Conservation (phyloP, 2,113 vertebrate species). For the Alosa alosa region DNA sequence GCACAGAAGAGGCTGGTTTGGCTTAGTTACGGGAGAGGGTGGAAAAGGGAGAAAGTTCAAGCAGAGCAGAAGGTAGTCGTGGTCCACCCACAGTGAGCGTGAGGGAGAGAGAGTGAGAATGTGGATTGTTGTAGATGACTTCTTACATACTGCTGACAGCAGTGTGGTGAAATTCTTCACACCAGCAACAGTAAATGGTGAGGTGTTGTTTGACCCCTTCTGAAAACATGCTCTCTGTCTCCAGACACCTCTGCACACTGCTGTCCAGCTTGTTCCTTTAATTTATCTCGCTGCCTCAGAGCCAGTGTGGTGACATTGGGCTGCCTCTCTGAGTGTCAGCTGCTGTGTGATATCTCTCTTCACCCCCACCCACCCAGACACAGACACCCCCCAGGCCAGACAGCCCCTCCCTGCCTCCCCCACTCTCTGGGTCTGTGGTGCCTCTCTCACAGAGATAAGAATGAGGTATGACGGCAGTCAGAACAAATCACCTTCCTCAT, state of each 20-base stretch:
- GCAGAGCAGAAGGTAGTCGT: background rate
- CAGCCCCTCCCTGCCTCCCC: background rate
- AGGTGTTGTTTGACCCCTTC: background rate
- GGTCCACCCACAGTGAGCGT: background rate
- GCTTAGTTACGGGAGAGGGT: background rate
- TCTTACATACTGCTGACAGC: background rate
- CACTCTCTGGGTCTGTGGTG: background rate
- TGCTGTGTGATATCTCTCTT: background rate
- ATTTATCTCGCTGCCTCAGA: background rate
- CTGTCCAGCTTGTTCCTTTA: background rate
- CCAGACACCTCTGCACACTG: background rate
- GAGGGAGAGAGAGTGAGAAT: background rate
- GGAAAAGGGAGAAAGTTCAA: background rate
- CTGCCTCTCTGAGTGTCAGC: background rate
- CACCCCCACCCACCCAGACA: background rate
- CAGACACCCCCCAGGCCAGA: background rate
- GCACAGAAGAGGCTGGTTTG: background rate
- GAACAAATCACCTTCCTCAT: slow-evolving; percentile 30
- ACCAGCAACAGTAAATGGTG: background rate
- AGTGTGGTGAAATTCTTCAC: background rate
- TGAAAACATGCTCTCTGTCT: background rate
- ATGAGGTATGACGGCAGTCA: slow-evolving; percentile 37
- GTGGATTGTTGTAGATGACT: background rate
- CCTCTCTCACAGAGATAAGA: background rate
- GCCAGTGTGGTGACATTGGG: background rate